Evolutionary conservation across 2,113 vertebrate species (phyloP), one percentile per base, ranked within the genome.

Genomic region (Aix galericulata): DNA sequence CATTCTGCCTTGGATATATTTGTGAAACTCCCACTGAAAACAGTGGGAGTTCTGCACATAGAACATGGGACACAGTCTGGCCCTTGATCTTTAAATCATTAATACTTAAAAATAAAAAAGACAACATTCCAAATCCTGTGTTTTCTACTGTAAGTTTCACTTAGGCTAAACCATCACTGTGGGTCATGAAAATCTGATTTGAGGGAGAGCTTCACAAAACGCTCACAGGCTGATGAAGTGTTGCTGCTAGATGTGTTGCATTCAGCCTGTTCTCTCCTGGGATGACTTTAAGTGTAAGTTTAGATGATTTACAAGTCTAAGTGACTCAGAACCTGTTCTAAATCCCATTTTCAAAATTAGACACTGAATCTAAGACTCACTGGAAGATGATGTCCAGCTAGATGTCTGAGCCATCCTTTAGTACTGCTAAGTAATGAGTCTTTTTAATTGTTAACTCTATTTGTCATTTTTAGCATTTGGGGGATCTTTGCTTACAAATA

Each of bases 11-110:
- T 9, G 6, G 74, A 84, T 87, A 56, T 34, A 10, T 80, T 93
- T 62, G 60, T 96, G 50, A 53, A 92, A 84, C 92, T 96, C 92
- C 93, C 91, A 78, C 74, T 68, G 56, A 77, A 71, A 81, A 59
- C 63, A 95, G 95, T 95, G 89, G 89, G 92, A 97, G 92, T 90
- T 94, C 73, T 93, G 67, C 52, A 44, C 83, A 59, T n/a, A 72
- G 71, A 78, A 78, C 77, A 48, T 2, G 5, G 82, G 56, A 48
- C 36, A 72, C 26, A 88, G 69, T 64, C 46, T 93, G 88, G 50
- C 90, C 77, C 60, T 94, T 96, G 86, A 94, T 86, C 94, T 93
- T 82, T 91, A 89, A 96, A 89, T 18, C 5, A 2, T 91, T 93
- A 94, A 85, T 88, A 92, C 25, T 87, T 82, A 20, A 74, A 86